Evolutionary conservation across 2,797 vertebrate species (phyloP), one percentile per base, ranked within the genome.

Genomic region (Semaprochilodus insignis): DNA sequence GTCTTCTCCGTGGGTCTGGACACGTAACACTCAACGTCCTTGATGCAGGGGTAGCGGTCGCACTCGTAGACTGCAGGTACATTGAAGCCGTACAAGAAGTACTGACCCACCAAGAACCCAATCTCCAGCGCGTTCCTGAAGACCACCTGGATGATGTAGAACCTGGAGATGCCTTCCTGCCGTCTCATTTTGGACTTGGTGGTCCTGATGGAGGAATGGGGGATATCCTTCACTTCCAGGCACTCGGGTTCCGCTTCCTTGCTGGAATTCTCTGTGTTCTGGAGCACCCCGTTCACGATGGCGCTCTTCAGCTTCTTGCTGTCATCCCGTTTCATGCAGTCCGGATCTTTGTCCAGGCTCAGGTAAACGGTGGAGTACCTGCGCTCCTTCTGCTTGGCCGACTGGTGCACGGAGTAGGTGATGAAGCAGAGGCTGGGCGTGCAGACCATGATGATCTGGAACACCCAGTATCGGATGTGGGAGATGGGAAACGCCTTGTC

Each of bases 391-490:
- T 97, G 96, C 90, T 98, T 98, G 89, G 97, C 95, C 4, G 97
- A 97, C 87, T 98, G 97, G 87, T 98, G 97, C 84, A 98, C 97
- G 0, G 97, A 97, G 91, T 98, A 98, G 0, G 97, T 98, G 91
- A 98, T 98, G 88, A 98, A 98, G 90, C 97, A 98, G 71, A 97
- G 95, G 85, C 96, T 97, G 63, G 97, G 97, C 8, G 96, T 97
- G 89, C 97, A 98, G 77, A 98, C 96, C 96, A 98, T 96, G 90
- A 98, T 97, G 89, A 98, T 98, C 93, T 98, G 97, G 91, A 98
- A 98, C 75, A 98, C 97, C 97, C 97, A 97, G 92, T 97, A 98
- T 80, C 97, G 94, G 88, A 98, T 98, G 80, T 98, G 97, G 72
- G 97, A 98, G 86, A 98, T 97, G 6, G 97, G 97, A 87, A 97